A percentile compares a stretch with the other conserved stretches of the same genome.
Evolutionary conservation across 2,888 invertebrate genomes (phyloP).

Genomic region (Troglohyphantes excavatus): DNA sequence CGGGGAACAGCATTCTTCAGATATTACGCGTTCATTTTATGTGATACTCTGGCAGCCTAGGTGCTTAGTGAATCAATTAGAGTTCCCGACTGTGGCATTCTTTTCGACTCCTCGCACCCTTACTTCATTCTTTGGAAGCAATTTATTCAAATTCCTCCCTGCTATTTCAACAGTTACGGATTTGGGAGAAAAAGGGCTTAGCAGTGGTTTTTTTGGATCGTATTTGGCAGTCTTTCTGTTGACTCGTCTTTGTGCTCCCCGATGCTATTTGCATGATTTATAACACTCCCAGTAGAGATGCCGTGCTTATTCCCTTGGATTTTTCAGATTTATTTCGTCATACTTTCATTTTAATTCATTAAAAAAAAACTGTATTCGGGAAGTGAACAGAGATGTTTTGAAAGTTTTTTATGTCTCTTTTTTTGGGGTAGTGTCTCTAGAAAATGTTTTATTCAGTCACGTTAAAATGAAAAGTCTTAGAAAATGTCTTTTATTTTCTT

Average conservation of each 20-base stretch:
- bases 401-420: background rate
- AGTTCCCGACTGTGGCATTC: slow-evolving; percentile 54
- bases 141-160: slow-evolving; percentile 70
- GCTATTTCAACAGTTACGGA: slow-evolving; percentile 46
- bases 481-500: background rate
- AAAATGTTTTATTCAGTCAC: background rate
- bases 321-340: slow-evolving; percentile 5
- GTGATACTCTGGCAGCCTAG: slow-evolving; percentile 22
- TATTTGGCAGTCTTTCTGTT: slow-evolving; percentile 19
- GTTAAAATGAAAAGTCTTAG: background rate
- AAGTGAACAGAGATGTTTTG: background rate
- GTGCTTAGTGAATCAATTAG: slow-evolving; percentile 74
- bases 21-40: slow-evolving; percentile 63
- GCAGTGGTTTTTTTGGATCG: slow-evolving; percentile 30
- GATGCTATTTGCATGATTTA: slow-evolving; percentile 54
- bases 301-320: background rate
- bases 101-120: slow-evolving; percentile 31
- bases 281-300: slow-evolving; percentile 29
- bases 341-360: background rate
- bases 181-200: slow-evolving; percentile 34
- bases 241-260: slow-evolving; percentile 15
- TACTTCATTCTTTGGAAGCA: slow-evolving; percentile 33
- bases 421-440: background rate
- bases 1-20: slow-evolving; percentile 66
- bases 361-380: background rate